Evolutionary conservation across 2,888 invertebrate genomes (phyloP).

Genomic region (Antheraea assamensis): DNA sequence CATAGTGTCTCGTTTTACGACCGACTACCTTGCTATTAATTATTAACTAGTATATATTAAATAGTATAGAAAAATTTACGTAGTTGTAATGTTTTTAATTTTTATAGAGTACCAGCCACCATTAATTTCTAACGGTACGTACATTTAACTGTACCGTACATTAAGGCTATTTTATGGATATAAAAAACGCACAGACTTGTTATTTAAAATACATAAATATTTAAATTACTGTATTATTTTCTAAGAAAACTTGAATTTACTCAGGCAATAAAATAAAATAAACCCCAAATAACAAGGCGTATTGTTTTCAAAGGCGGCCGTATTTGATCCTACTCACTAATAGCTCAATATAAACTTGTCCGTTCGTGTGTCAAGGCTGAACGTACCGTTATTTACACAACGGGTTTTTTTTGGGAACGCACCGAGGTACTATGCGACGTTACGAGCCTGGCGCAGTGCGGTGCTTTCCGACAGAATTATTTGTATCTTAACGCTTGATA

Average conservation of each 20-base stretch:
- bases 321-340: conserved; percentile 63
- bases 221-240: not conserved
- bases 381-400: conserved; percentile 62
- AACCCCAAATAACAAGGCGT: conserved; percentile 16
- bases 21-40: too few relatives aligned
- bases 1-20: not conserved
- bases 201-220: not conserved
- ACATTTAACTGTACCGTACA: not conserved
- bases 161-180: not conserved
- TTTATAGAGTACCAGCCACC: too few relatives aligned
- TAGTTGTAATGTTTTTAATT: not conserved
- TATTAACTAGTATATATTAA: not conserved
- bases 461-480: not conserved
- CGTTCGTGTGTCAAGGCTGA: conserved; percentile 52
- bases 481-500: not conserved
- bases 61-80: too few relatives aligned
- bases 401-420: conserved; percentile 55
- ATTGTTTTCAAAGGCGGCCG: conserved; percentile 37
- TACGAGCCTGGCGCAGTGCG: not conserved
- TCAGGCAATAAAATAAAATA: conserved; percentile 11
- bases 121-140: not conserved
- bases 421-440: not conserved
- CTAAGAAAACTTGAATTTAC: conserved; percentile 4
- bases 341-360: conserved; percentile 67
- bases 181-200: not conserved